phyloP scores from a whole-genome alignment of 2,113 vertebrate species.

The Nettapus auritus region DNA sequence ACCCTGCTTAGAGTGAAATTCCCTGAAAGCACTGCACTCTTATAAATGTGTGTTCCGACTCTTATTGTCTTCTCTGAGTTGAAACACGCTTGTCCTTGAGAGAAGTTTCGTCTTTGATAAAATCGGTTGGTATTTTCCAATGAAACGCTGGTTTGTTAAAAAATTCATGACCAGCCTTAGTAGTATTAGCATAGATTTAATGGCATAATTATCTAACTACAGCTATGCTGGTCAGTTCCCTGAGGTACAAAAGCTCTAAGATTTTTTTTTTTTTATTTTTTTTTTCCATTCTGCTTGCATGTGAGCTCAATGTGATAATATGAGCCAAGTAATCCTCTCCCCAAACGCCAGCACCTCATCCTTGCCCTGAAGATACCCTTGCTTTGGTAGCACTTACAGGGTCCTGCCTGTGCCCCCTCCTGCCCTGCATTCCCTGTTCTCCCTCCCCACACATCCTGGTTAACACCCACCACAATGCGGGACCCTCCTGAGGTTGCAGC shows the following conservation, averaged over 20 bases:
- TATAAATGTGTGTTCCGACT: neutral
- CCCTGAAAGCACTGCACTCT: neutral
- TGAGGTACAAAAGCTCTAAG: conserved; percentile 51
- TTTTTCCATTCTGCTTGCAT: rapidly evolving
- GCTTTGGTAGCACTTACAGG: neutral
- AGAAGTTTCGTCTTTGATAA: conserved; percentile 44
- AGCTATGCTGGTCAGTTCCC: conserved; percentile 64
- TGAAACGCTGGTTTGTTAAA: conserved; percentile 44
- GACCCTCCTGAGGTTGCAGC: neutral
- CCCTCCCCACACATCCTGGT: neutral
- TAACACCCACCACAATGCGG: neutral
- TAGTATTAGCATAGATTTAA: conserved; percentile 65
- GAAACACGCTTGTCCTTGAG: conserved; percentile 32
- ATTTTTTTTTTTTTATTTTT: neutral
- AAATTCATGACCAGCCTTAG: conserved; percentile 52
- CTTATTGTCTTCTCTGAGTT: neutral
- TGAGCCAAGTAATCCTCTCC: neutral
- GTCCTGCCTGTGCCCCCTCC: neutral
- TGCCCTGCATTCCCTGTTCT: neutral
- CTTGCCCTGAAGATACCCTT: neutral
- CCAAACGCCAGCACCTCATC: neutral
- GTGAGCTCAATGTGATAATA: neutral
- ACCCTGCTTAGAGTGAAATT: neutral
- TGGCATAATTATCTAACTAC: conserved; percentile 66
- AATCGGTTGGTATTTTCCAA: conserved; percentile 34